phyloP scores from a whole-genome alignment of 2,113 vertebrate genomes.

The Cololabis saira region DNA sequence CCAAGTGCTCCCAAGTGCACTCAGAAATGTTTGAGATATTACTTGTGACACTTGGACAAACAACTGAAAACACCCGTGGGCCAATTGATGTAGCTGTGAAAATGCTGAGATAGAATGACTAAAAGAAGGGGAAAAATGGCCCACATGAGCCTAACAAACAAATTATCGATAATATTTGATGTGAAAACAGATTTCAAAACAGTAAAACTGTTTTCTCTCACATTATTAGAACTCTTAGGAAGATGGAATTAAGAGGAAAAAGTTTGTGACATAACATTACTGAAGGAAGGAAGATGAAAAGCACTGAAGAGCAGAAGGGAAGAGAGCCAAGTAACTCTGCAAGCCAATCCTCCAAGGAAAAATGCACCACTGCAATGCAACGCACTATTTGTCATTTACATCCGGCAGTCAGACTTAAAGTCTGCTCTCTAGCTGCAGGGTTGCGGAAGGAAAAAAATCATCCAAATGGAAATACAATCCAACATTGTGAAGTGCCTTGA shows the following conservation, averaged over 20 bases:
- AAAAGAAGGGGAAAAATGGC: background rate
- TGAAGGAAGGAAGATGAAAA: background rate
- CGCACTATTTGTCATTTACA: background rate
- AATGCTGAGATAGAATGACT: conserved; percentile 18
- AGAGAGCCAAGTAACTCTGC: background rate
- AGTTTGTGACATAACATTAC: background rate
- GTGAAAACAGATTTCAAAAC: no score
- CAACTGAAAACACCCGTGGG: conserved; percentile 39
- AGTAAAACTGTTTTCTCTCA: no score
- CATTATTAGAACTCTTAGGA: no score
- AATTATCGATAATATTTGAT: background rate
- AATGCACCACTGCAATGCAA: conserved; percentile 1
- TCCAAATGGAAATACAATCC: conserved; percentile 33
- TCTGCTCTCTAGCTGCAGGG: conserved; percentile 18
- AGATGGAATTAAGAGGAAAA: background rate
- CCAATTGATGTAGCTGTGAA: conserved; percentile 29
- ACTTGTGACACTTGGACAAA: conserved; percentile 65
- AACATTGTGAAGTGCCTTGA: conserved; percentile 27
- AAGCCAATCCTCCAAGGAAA: conserved; percentile 23
- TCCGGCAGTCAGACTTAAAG: background rate
- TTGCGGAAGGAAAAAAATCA: conserved; percentile 18
- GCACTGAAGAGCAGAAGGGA: background rate
- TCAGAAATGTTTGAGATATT: conserved; percentile 56
- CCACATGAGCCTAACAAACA: conserved; percentile 5
- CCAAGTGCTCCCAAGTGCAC: conserved; percentile 51